phyloP scores from a whole-genome alignment of 2,797 vertebrate species.

The Rhabdomys pumilio region DNA sequence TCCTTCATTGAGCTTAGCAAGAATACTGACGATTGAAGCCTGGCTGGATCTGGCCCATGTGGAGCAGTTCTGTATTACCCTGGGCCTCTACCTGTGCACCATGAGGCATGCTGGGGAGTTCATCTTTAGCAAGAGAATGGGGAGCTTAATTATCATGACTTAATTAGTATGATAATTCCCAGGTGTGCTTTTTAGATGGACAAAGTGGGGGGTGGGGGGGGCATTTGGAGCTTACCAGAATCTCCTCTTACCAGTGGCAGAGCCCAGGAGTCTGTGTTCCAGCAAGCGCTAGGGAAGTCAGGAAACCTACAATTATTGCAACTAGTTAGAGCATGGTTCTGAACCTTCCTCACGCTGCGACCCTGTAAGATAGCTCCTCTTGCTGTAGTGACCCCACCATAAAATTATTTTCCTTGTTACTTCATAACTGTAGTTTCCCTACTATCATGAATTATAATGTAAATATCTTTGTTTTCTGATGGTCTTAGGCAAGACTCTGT shows the following conservation, averaged over 20 bases:
- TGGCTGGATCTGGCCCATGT: background rate
- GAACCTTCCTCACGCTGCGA: background rate
- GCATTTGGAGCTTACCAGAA: background rate
- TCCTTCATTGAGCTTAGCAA: background rate
- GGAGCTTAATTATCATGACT: background rate
- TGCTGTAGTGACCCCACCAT: background rate
- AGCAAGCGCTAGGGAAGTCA: background rate
- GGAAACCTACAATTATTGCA: background rate
- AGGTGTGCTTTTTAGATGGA: background rate
- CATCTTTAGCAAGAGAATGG: background rate
- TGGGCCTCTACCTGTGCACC: background rate
- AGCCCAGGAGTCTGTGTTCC: background rate
- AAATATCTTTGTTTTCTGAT: background rate
- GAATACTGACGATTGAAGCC: background rate
- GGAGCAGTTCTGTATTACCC: background rate
- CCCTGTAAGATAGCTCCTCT: background rate
- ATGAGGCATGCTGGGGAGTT: background rate
- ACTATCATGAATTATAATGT: too few relatives aligned
- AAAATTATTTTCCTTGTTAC: background rate
- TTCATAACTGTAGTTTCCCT: background rate
- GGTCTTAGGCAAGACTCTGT: background rate
- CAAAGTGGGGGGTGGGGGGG: too few relatives aligned
- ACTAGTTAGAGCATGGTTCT: background rate
- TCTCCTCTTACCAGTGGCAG: background rate
- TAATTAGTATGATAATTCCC: background rate